phyloP scores from a whole-genome alignment of 2,888 invertebrate genomes.

The Drosophila limbata region DNA sequence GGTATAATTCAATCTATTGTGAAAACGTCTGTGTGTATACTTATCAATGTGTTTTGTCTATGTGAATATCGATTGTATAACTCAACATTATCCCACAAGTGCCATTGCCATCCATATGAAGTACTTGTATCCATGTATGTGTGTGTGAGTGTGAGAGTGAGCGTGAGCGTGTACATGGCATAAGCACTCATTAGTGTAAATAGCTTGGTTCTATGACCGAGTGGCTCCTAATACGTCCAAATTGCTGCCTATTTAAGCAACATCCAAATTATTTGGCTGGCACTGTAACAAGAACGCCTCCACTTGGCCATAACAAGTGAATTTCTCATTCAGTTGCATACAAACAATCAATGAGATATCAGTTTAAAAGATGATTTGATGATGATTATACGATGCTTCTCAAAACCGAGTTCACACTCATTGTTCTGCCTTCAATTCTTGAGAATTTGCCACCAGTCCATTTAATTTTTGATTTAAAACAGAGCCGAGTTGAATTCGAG shows the following conservation, averaged over 20 bases:
- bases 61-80: conserved; percentile 63
- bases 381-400: background rate
- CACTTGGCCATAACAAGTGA: conserved; percentile 4
- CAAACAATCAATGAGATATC: conserved; percentile 1
- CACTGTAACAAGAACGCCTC: conserved; percentile 16
- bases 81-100: conserved; percentile 62
- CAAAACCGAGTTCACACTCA: conserved; percentile 3
- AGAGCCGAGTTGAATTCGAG: conserved; percentile 6
- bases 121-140: conserved; percentile 1
- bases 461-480: conserved; percentile 40
- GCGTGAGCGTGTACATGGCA: conserved; percentile 30
- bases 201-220: conserved; percentile 31
- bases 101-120: conserved; percentile 51
- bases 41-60: conserved; percentile 28
- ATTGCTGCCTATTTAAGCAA: conserved; percentile 45
- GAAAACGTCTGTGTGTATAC: conserved; percentile 23
- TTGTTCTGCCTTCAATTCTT: conserved; percentile 22
- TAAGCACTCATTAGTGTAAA: conserved; percentile 56
- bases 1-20: conserved; percentile 35
- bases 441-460: conserved; percentile 32
- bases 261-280: conserved; percentile 45
- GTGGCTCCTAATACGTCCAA: conserved; percentile 35
- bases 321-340: background rate
- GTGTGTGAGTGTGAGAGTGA: conserved; percentile 2
- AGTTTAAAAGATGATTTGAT: conserved; percentile 2